Evolutionary conservation across 2,113 vertebrate species (phyloP), one percentile per base, ranked within the genome.

Genomic region (Oryzias javanicus): DNA sequence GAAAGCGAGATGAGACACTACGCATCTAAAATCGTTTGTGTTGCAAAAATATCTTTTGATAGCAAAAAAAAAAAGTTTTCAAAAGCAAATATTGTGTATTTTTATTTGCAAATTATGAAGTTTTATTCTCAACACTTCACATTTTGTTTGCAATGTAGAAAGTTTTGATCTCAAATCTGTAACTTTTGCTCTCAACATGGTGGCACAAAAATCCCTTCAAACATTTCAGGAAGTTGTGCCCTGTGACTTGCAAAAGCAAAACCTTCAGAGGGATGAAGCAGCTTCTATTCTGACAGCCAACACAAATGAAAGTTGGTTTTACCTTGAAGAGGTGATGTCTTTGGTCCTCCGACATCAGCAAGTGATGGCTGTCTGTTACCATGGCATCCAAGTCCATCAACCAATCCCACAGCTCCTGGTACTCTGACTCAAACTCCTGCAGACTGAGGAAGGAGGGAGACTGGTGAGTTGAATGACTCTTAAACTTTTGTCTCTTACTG

Each of bases 321-420:
- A 99, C 97, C 95, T 98, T 98, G 92, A 94, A 97, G 84, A 98
- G 95, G 86, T 98, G 95, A 84, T 91, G 92, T 88, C 94, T 94
- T 90, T 97, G 97, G 80, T 98, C 96, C 88, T 98, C 95, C 92
- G 95, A 98, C 95, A 96, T 96, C 94, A 97, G 94, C 91, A 98
- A 92, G 90, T 96, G 94, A 63, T 96, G 94, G 88, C 94, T 96
- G 93, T 98, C 96, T 70, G 93, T 95, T 83, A 95, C 94, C 1
- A 96, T 94, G 86, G 95, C 95, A 82, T 98, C 96, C 95, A 98
- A 95, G 92, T 99, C 97, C 94, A 95, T 95, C 91, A 98, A 93
- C 96, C 95, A 97, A 93, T 99, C 96, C 94, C 95, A 97, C 78
- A 98, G 92, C 91, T 97, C 95, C 92, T 95, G 95, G 87, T 94